Conservation (phyloP, 2,888 invertebrate species). For the Clunio marinus region DNA sequence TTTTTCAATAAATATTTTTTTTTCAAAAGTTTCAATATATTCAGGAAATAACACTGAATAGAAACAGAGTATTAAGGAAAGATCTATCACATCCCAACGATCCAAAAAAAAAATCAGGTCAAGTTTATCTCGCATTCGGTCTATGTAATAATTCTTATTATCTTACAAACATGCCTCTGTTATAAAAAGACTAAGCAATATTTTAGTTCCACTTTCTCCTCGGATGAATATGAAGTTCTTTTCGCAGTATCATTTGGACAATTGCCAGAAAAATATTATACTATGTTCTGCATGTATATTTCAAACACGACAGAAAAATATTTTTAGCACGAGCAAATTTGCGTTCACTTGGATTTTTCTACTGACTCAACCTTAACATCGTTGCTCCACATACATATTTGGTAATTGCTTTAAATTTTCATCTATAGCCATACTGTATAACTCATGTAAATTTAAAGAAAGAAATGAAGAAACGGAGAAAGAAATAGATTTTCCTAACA, state of each 20-base stretch:
- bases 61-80: too few species aligned
- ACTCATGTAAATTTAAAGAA: too few species aligned
- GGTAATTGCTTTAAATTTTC: too few species aligned
- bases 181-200: neutral
- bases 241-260: neutral
- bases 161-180: neutral
- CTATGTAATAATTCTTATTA: neutral
- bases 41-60: too few species aligned
- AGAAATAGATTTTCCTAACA: too few species aligned
- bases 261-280: neutral
- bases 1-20: neutral
- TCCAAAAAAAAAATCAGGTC: neutral
- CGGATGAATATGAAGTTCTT: neutral
- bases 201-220: neutral
- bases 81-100: neutral
- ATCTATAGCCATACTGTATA: too few species aligned
- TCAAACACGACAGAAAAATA: neutral
- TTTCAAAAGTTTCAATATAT: too few species aligned
- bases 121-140: neutral
- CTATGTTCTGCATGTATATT: too few species aligned
- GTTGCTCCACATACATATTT: too few species aligned
- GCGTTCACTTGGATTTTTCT: too few species aligned
- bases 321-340: neutral
- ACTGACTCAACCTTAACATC: neutral
- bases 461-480: too few species aligned